Base-by-base conservation (phyloP, 2,797 vertebrate species). In the Alcedo quadribrachys region DNA sequence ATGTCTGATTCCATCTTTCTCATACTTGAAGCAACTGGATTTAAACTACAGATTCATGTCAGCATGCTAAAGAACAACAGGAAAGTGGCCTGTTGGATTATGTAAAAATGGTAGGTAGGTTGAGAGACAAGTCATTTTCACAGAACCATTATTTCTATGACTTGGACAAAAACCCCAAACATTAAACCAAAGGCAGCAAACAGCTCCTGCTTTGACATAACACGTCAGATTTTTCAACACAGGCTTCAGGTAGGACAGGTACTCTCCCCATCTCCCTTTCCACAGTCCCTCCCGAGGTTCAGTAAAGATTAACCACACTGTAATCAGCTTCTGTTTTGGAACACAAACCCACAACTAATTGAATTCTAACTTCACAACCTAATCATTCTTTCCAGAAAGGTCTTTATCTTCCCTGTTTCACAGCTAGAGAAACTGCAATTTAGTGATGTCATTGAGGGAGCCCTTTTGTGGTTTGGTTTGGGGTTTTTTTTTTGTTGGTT, bases 401-500 rank as follows among this genome's bases (percentile, higher is more conserved):
- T 19, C 46, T 73, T 6, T 17, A n/a, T 43, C 13, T 57, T 53
- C 25, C 10, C 21, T 20, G 5, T 63, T 86, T 81, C 42, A n/a
- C 37, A 89, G 25, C 8, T 50, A 54, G 40, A 58, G 9, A 15
- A 35, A 55, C 24, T 80, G 6, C 48, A 65, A 6, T 55, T 86
- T 25, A 53, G 21, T 35, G 20, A 79, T 8, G 12, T 16, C 9
- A n/a, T 3, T 43, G 48, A 63, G 30, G 21, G 76, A 67, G 35
- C 5, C 4, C 1, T 1, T 0, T 14, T 24, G 19, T 50, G 35
- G 35, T 37, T 37, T 37, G 35, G 11, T 37, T 37, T 37, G 35
- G 35, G 35, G 5, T 43, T 8, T 5, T 15, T 15, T 3, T 3
- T 27, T 50, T 12, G 11, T 37, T 37, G 10, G 5, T 0, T 15